Base-by-base conservation (phyloP, 37 sponge, comb jelly and placozoan genomes). In the Geodia barretti region DNA sequence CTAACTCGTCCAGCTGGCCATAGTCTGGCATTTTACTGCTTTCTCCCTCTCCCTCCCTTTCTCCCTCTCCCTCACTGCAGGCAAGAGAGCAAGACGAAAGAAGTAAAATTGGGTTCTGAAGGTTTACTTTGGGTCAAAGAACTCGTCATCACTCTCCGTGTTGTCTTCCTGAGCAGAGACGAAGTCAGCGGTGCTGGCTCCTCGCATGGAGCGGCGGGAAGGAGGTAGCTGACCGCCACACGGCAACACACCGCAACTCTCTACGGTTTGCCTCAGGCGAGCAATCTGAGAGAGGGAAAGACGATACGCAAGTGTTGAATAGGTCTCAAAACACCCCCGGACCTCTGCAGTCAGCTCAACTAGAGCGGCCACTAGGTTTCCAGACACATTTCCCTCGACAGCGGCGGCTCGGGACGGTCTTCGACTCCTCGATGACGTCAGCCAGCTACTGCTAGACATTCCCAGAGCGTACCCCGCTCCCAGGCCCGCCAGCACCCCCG, bases 381-480 rank as follows among this genome's bases (percentile, higher is more conserved):
- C 54, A 7, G 54, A 47, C 11, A 17, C 54, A 17, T 7, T 47
- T 7, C 54, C 14, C 11, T 14, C 14, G 14, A 47, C 11, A 7
- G 14, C 7, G 11, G 7, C 11, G 11, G 7, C 11, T 14, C 11
- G 54, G 7, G 7, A 14, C 54, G 54, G 54, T 7, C 54, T 7
- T 7, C 11, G 14, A 7, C 54, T 14, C 54, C 7, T 47, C 7
- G 54, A 14, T 17, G 7, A 7, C 7, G 54, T 47, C 24, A 86
- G 26, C 87, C 87, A 86, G 34, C 76, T 81, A 24, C 60, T 23
- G 68, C 40, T 62, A 35, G 74, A 21, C 21, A 81, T 41, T 0
- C 82, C 88, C 0, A 87, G 8, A 0, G 69, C 42, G 62, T 81
- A 87, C 29, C 88, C 88, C 54, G 72, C 64, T 8, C 88, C 82